phyloP scores from a whole-genome alignment of 2,888 invertebrate species.

The Camptogramma bilineatum region DNA sequence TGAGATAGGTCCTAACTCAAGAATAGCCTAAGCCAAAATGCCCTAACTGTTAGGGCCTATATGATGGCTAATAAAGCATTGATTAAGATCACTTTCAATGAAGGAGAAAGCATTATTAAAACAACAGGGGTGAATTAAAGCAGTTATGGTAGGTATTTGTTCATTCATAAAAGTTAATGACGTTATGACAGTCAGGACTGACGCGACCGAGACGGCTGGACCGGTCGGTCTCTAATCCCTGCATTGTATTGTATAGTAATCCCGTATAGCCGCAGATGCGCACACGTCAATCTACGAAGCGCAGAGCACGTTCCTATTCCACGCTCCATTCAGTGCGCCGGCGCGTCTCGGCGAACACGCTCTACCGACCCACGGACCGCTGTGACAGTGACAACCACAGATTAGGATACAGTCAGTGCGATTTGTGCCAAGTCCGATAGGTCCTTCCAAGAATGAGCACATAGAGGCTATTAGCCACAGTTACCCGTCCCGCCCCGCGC shows the following conservation, averaged over 20 bases:
- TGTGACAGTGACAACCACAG: constrained; percentile 10
- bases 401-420: constrained; percentile 10
- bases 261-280: constrained; percentile 35
- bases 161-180: not conserved
- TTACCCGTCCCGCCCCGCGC: constrained; percentile 43
- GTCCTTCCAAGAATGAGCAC: constrained; percentile 68
- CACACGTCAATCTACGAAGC: constrained; percentile 45
- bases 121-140: no score
- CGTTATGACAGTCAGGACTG: not conserved
- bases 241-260: constrained; percentile 17
- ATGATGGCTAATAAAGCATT: no score
- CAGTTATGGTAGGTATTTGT: not conserved
- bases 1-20: no score
- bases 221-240: not conserved
- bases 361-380: constrained; percentile 17
- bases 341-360: constrained; percentile 61
- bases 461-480: constrained; percentile 62
- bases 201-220: not conserved
- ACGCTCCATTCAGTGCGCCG: constrained; percentile 48
- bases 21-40: no score
- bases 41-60: no score
- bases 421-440: constrained; percentile 24
- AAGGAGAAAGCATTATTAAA: no score
- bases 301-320: constrained; percentile 42
- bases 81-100: no score